Conservation (phyloP, 2,113 vertebrate genomes). For the Sebastes fasciatus region DNA sequence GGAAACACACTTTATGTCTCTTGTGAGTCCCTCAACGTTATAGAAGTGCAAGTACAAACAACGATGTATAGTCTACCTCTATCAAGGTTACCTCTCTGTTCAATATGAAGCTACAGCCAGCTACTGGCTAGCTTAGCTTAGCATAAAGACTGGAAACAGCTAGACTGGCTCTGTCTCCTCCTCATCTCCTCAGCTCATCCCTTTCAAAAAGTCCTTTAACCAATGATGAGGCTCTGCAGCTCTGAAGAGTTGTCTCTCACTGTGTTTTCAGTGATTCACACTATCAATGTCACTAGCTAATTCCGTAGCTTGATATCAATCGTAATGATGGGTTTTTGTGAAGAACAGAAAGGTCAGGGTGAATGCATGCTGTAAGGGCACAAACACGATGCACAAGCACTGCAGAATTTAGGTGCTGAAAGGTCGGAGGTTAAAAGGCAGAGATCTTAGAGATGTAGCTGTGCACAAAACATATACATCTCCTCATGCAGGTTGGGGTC, state of each 20-base stretch:
- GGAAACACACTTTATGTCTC: no score
- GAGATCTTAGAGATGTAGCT: not conserved
- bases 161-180: not conserved
- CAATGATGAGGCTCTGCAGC: not conserved
- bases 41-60: no score
- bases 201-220: not conserved
- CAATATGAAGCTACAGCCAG: not conserved
- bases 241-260: not conserved
- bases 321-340: not conserved
- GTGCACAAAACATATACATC: not conserved
- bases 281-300: not conserved
- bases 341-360: not conserved
- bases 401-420: conserved; percentile 7
- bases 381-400: not conserved
- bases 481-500: not conserved
- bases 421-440: conserved; percentile 1
- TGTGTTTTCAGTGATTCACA: not conserved
- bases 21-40: no score
- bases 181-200: not conserved
- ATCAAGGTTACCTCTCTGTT: not conserved
- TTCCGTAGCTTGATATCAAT: not conserved
- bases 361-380: not conserved
- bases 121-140: not conserved
- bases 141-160: no score
- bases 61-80: no score